A percentile compares a stretch with the other conserved stretches of the same genome.
These are phyloP conservation scores for Dolichallabes microphthalmus DNA, from an alignment of 2,113 vertebrate species.

Conservation along the genomic window DNA sequence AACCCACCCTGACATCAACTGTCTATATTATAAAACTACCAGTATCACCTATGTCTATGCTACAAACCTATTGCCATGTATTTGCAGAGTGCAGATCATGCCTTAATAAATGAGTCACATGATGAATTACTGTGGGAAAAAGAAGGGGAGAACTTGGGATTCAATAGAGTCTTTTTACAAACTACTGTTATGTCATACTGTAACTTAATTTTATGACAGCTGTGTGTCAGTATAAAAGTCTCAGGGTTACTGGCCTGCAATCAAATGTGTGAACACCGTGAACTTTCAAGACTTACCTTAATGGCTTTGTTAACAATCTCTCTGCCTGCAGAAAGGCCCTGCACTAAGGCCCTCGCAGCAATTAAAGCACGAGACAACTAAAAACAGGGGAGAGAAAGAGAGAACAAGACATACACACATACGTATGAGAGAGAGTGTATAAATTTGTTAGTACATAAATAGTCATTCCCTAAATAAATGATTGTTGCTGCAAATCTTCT, in stretches of 20 bases:
- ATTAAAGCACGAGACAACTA: slow-evolving; percentile 82
- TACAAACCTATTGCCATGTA: neutral
- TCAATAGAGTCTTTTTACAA: neutral
- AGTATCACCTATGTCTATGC: neutral
- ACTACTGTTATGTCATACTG: neutral
- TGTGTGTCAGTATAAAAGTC: neutral
- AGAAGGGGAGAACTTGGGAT: neutral
- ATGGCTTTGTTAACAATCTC: slow-evolving; percentile 80
- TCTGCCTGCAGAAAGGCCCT: slow-evolving; percentile 79
- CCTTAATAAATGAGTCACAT: neutral
- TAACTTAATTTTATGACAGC: neutral
- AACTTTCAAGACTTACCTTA: slow-evolving; percentile 68
- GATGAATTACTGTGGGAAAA: neutral
- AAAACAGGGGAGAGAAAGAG: neutral
- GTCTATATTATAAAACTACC: neutral
- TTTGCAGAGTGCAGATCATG: neutral
- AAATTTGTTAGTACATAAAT: neutral
- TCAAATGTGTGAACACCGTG: neutral
- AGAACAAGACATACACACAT: neutral
- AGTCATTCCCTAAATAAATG: neutral
- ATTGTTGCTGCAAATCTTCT: neutral
- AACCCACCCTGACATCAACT: neutral
- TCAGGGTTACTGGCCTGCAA: neutral
- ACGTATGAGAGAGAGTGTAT: neutral
- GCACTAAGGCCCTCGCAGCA: slow-evolving; percentile 79